These are phyloP conservation scores for Sphaerodactylus townsendi DNA, from an alignment of 2,113 vertebrate genomes.

Conservation along the genomic window DNA sequence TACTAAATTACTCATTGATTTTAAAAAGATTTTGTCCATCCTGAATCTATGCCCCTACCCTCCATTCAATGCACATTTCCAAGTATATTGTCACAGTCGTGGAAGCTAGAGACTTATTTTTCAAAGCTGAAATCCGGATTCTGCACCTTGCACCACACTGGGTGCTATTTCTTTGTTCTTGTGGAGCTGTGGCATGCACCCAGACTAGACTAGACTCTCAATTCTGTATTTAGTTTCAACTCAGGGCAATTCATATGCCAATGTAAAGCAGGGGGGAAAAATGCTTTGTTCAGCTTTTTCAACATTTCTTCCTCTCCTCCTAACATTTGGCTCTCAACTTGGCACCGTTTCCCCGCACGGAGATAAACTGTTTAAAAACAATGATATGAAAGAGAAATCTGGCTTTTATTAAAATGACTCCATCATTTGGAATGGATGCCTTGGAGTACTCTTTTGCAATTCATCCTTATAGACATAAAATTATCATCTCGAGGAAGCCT, in stretches of 20 bases:
- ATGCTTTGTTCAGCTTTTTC: neutral
- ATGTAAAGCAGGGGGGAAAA: neutral
- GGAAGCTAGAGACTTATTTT: too few species aligned
- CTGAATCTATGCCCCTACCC: too few species aligned
- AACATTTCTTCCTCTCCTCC: neutral
- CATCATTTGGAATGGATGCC: slow-evolving; percentile 46
- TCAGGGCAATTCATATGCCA: rapidly evolving
- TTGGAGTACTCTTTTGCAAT: slow-evolving; percentile 58
- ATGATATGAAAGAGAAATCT: slow-evolving; percentile 43
- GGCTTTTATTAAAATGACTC: slow-evolving; percentile 57
- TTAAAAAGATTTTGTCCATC: too few species aligned
- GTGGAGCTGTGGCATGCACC: too few species aligned
- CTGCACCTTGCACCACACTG: too few species aligned
- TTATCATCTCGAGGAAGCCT: slow-evolving; percentile 59
- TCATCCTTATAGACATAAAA: slow-evolving; percentile 60
- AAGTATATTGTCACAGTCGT: too few species aligned
- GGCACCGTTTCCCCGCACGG: slow-evolving; percentile 8
- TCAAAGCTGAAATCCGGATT: too few species aligned
- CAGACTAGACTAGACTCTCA: rapidly evolving
- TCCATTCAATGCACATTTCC: too few species aligned
- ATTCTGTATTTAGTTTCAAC: rapidly evolving
- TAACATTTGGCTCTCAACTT: neutral
- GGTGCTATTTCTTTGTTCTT: too few species aligned
- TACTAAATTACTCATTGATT: too few species aligned
- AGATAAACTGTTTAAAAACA: slow-evolving; percentile 62